Evolutionary conservation across 1,140 invertebrate genomes (phyloP).

Genomic region (Nasonia vitripennis): DNA sequence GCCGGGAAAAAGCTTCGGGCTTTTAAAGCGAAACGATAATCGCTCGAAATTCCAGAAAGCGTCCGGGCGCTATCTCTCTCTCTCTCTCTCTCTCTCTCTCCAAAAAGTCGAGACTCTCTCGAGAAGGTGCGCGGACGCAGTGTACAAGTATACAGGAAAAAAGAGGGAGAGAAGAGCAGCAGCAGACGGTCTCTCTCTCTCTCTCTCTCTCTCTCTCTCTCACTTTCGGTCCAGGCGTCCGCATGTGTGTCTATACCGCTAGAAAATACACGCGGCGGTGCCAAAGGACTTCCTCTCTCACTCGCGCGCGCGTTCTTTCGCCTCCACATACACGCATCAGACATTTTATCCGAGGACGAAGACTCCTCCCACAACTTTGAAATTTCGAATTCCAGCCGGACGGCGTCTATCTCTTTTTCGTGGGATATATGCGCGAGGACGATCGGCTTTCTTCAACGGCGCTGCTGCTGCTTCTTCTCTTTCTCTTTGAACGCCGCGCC

Average conservation of each 20-base stretch:
- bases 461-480: slow-evolving; percentile 1
- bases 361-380: slow-evolving; percentile 42
- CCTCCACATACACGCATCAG: not conserved
- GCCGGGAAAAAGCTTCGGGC: not conserved
- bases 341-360: not conserved
- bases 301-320: too few relatives aligned
- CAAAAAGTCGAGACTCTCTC: not conserved
- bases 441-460: slow-evolving; percentile 46
- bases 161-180: slow-evolving; percentile 8
- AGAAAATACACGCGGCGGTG: not conserved
- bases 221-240: slow-evolving; percentile 12
- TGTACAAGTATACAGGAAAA: not conserved
- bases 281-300: not conserved
- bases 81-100: not conserved
- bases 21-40: slow-evolving; percentile 43
- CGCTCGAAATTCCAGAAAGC: slow-evolving; percentile 41
- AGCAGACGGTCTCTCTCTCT: not conserved
- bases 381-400: slow-evolving; percentile 47
- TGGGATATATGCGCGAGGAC: slow-evolving; percentile 11
- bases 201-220: not conserved
- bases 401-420: slow-evolving; percentile 28
- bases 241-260: not conserved
- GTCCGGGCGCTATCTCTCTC: not conserved
- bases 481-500: slow-evolving; percentile 47
- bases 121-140: not conserved